Evolutionary conservation across 1,140 invertebrate species (phyloP), one percentile per base, ranked within the genome.

Genomic region (Lysiphlebus fabarum): DNA sequence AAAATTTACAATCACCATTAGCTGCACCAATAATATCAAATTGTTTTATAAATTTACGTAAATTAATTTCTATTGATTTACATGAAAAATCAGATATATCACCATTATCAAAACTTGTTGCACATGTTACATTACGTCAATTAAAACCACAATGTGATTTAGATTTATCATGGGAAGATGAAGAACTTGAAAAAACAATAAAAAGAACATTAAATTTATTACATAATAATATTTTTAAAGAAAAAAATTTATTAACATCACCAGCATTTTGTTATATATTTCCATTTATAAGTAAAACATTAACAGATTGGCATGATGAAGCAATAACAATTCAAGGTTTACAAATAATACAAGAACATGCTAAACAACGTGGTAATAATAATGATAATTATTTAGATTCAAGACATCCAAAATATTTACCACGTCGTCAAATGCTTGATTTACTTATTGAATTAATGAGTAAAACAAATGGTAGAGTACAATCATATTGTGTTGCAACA

Each of bases 251-350:
- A 41, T 82, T 92, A 42, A 83, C 83, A 5, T 86, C 86, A 0
- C 86, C 91, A 3, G 86, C 87, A 0, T 93, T 96, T 77, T 87
- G 90, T 42, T 95, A 91, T 69, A 82, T 86, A 26, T 96, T 94
- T 73, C 88, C 90, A 6, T 84, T 96, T 57, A 74, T 96, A 5
- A 86, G 86, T 59, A 80, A 83, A 62, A 86, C 88, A 57, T 67
- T 92, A 37, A 69, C 81, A 7, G 78, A 78, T 0, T 74, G 72
- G 51, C 77, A 81, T 41, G 82, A 88, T 62, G 85, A 89, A 49
- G 68, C 78, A 14, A 76, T 87, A 59, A 81, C 88, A 33, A 74
- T 85, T 45, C 82, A 83, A 57, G 85, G 83, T 6, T 74, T 93
- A 36, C 82, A 88, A 61, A 81, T 94, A 37, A 86, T 93, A 10